A percentile compares a stretch with the other conserved stretches of the same genome.
Evolutionary conservation across 2,797 vertebrate species (phyloP).

Genomic region (Myotis planiceps): DNA sequence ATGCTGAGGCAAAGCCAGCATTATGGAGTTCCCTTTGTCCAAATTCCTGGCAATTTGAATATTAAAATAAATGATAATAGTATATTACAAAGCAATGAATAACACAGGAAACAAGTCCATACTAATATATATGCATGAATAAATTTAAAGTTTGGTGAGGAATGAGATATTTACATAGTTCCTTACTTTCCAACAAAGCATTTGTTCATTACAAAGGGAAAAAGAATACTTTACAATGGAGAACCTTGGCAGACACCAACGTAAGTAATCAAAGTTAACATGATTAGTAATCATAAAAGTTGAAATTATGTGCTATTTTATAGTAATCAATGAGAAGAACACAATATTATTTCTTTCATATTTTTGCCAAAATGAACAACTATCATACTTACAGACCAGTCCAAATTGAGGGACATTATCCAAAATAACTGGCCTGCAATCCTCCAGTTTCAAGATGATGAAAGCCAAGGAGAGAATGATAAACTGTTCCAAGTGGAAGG

Average conservation of each 20-base stretch:
- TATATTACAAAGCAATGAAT: background rate
- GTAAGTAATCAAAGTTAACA: background rate
- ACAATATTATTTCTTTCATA: background rate
- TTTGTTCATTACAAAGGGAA: background rate
- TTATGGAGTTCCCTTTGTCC: background rate
- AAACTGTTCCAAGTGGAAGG: background rate
- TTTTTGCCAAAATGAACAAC: background rate
- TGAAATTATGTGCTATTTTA: background rate
- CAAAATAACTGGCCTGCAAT: background rate
- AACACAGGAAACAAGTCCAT: slow-evolving; percentile 7
- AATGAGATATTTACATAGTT: background rate
- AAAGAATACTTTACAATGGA: background rate
- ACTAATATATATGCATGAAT: background rate
- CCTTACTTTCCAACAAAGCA: background rate
- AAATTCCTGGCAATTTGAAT: slow-evolving; percentile 10
- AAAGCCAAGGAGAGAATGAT: background rate
- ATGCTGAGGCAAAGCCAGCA: background rate
- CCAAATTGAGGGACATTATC: background rate
- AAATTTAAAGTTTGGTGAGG: slow-evolving; percentile 1
- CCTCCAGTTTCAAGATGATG: slow-evolving; percentile 22
- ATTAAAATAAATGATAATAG: background rate
- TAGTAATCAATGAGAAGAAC: background rate
- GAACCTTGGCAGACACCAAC: background rate
- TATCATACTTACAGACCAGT: background rate
- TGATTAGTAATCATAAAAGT: background rate